These are phyloP conservation scores for Mola mola DNA, from an alignment of 2,113 vertebrate genomes.

Conservation along the genomic window DNA sequence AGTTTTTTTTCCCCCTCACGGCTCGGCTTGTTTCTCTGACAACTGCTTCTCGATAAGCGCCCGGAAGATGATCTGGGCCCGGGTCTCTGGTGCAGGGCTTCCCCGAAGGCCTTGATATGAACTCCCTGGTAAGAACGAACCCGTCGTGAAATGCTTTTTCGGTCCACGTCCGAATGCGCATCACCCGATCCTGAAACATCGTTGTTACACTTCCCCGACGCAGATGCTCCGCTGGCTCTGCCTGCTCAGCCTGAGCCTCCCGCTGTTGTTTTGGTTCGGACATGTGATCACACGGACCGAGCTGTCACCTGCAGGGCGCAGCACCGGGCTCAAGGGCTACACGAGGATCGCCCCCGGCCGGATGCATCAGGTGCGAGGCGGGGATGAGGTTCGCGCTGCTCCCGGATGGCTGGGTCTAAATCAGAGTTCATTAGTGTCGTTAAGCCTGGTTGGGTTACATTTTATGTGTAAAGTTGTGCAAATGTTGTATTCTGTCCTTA, in stretches of 20 bases:
- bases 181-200: neutral
- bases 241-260: conserved; percentile 66
- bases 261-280: conserved; percentile 73
- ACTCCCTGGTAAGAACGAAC: conserved; percentile 48
- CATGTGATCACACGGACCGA: conserved; percentile 49
- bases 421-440: too few relatives aligned
- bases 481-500: too few relatives aligned
- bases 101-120: conserved; percentile 54
- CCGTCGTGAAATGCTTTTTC: neutral
- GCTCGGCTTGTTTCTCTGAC: neutral
- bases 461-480: too few relatives aligned
- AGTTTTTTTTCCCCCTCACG: too few relatives aligned
- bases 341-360: conserved; percentile 52
- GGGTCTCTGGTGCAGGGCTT: conserved; percentile 1
- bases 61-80: conserved; percentile 16
- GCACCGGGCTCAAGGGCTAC: conserved; percentile 66
- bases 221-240: conserved; percentile 68
- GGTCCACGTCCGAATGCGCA: neutral
- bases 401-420: neutral
- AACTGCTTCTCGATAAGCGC: neutral
- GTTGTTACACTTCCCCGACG: too few relatives aligned
- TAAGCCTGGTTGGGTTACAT: too few relatives aligned
- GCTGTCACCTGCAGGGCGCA: neutral
- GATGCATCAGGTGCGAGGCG: conserved; percentile 57
- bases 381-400: neutral